A percentile compares a stretch with the other conserved stretches of the same genome.
phyloP scores from a whole-genome alignment of 2,888 invertebrate genomes.

The Podabrus alpinus region DNA sequence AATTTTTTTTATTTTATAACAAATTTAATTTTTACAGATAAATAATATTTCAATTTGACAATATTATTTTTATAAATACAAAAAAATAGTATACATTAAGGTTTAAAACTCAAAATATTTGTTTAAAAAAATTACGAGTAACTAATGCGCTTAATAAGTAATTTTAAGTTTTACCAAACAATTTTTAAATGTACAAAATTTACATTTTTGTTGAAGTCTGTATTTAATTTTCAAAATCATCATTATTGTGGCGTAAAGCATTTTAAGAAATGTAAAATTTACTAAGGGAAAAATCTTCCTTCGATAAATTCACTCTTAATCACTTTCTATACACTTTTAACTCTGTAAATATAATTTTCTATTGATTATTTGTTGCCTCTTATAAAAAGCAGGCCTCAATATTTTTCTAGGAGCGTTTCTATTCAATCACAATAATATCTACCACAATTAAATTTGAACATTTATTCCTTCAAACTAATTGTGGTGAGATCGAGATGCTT shows the following conservation, averaged over 20 bases:
- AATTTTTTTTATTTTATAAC: background rate
- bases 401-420: background rate
- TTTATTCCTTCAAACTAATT: background rate
- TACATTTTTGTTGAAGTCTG: background rate
- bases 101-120: background rate
- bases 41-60: background rate
- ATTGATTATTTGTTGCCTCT: background rate
- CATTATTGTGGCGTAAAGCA: background rate
- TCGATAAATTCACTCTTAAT: background rate
- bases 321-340: background rate
- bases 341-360: background rate
- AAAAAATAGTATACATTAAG: background rate
- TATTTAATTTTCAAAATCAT: background rate
- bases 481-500: background rate
- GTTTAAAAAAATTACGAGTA: background rate
- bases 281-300: background rate
- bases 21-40: conserved; percentile 2
- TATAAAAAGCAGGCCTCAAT: background rate
- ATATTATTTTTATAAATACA: background rate
- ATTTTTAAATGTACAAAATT: background rate
- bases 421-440: background rate
- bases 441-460: background rate
- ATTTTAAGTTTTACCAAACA: background rate
- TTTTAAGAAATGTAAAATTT: background rate
- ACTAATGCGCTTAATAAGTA: background rate